Evolutionary conservation across 2,113 vertebrate species (phyloP), one percentile per base, ranked within the genome.

Genomic region (Planiliza haematocheilus): DNA sequence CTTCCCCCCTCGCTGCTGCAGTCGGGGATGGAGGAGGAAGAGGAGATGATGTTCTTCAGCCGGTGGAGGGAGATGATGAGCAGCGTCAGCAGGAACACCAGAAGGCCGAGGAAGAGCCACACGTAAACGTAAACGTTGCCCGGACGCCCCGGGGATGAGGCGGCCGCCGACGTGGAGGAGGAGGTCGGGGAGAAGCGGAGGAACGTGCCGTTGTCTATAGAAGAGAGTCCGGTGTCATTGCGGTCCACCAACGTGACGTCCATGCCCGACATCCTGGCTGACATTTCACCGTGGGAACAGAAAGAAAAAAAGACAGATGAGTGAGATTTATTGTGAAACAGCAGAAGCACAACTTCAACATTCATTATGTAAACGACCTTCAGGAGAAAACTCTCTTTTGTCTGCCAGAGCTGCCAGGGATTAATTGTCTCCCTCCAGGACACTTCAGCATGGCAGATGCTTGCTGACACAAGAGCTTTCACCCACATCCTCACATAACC

Each of bases 31-130:
- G 97, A 95, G 7, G 97, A 96, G 24, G 96, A 97, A 62, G 97
- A 98, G 48, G 96, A 95, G 90, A 99, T 97, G 50, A 98, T 96
- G 74, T 99, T 99, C 90, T 97, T 99, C 80, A 99, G 95, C 93
- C 97, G 94, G 91, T 98, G 96, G 67, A 99, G 96, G 74, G 97
- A 96, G 78, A 98, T 95, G 91, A 98, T 91, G 74, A 99, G 91
- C 66, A 99, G 93, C 50, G 95, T 94, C 76, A 99, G 94, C 73
- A 99, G 95, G 89, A 98, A 97, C 1, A 95, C 94, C 88, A 99
- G 88, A 73, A 99, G 93, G 78, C 97, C 96, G 37, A 99, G 96
- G 88, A 99, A 99, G 89, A 99, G 95, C 88, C 96, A 99, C 76
- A 99, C 95, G 41, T 99, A 99, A 45, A 99, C 90, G 39, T 96